Base-by-base conservation (phyloP, 2,113 vertebrate genomes). In the Lanius ludovicianus region DNA sequence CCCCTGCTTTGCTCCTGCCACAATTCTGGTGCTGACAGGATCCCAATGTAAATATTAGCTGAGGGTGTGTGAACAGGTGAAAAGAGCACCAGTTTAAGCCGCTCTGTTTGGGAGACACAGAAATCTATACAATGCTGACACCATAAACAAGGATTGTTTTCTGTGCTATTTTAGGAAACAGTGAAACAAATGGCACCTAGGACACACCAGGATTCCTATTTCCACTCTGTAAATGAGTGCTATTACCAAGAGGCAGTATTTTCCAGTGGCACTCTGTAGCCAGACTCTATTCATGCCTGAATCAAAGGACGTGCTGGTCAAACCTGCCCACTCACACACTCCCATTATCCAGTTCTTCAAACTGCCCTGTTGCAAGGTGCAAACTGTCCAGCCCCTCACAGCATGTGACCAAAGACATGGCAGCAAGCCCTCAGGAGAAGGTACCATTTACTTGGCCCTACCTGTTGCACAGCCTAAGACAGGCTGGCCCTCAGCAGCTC, bases 41-140 rank as follows among this genome's bases (percentile, higher is more conserved):
- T 95, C 79, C 71, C 78, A 89, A 2, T n/a, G 84, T 71, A 88
- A 96, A 94, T 95, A 93, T 93, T 93, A 87, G 69, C 94, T 78
- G 55, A 93, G 62, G 2, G 10, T 42, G 55, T 1, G 0, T 57
- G 83, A 62, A 83, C 3, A 17, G 76, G 44, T 83, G 75, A 69
- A 89, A 90, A 93, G 92, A 93, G 84, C 88, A 79, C 68, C 19
- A 12, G 33, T 84, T 85, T 59, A 96, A 93, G 84, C 65, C 47
- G 10, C 75, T 82, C 68, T 71, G 68, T 83, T 92, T 39, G 30
- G 89, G 47, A 91, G 79, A 87, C 76, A 53, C 74, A 73, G 84
- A 77, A 73, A 91, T 77, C 89, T 73, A 67, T 88, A 90, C 76
- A 88, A 90, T 3, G 1, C 70, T 86, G 92, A 92, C 93, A 94